These are phyloP conservation scores for Pontoporia blainvillei DNA, from an alignment of 2,113 vertebrate genomes.

Conservation along the genomic window DNA sequence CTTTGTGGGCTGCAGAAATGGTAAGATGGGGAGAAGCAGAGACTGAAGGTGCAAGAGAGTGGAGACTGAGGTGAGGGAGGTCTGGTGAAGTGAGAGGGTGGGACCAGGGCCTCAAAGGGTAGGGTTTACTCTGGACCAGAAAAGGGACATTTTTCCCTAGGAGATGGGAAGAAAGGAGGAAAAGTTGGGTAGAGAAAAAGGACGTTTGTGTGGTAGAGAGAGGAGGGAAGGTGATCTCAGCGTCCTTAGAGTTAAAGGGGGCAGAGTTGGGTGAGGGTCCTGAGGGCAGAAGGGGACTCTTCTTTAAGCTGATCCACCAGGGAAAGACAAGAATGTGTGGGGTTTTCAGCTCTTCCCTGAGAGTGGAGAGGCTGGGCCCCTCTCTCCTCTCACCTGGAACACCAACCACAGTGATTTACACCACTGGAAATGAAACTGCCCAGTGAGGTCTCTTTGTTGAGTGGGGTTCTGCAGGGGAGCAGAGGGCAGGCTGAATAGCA, in stretches of 20 bases:
- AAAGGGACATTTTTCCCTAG: neutral
- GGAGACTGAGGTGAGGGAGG: neutral
- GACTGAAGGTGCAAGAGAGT: neutral
- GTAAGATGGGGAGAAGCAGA: neutral
- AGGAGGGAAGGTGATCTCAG: too few species aligned
- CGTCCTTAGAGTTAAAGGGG: neutral
- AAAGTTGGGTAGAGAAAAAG: neutral
- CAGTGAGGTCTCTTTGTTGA: neutral
- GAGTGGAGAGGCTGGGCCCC: neutral
- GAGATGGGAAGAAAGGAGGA: neutral
- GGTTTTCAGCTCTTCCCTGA: neutral
- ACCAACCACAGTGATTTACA: neutral
- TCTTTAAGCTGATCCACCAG: neutral
- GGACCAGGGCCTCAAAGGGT: too few species aligned
- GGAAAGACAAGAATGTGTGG: neutral
- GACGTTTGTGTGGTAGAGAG: neutral
- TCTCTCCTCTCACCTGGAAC: neutral
- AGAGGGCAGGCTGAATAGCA: neutral
- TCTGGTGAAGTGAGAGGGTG: neutral
- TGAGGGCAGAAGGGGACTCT: neutral
- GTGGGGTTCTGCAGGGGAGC: neutral
- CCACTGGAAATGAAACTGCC: neutral
- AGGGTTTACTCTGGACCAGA: neutral
- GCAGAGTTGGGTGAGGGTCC: too few species aligned
- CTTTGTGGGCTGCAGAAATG: neutral